Conservation (phyloP, 2,113 vertebrate species). For the Tricholaema leucomelas region DNA sequence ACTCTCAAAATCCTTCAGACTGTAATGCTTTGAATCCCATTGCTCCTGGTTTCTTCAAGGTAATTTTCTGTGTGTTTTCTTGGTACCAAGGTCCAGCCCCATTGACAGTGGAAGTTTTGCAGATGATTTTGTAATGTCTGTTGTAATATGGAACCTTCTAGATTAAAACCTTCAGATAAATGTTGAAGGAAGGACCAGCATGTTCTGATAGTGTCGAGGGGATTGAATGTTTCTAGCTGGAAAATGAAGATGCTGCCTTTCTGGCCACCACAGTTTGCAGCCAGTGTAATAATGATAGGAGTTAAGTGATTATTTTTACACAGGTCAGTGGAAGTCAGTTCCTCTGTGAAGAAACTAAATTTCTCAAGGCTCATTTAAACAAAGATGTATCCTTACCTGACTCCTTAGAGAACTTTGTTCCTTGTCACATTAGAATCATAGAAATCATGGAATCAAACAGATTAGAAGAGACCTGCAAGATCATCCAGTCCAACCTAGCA, state of each 20-base stretch:
- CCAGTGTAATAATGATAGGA: neutral
- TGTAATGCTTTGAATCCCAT: neutral
- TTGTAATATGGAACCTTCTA: neutral
- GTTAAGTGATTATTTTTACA: neutral
- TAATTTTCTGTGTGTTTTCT: neutral
- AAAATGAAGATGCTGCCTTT: neutral
- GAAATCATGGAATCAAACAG: too few relatives aligned
- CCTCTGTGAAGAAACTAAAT: neutral
- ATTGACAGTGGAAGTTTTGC: neutral
- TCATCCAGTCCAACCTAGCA: too few relatives aligned
- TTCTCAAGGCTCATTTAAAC: neutral
- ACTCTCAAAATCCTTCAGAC: neutral
- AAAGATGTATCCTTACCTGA: neutral
- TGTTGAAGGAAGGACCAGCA: neutral
- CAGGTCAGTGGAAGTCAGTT: neutral
- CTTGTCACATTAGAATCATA: too few relatives aligned
- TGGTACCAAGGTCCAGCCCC: neutral
- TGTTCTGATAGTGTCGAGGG: neutral
- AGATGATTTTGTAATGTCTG: neutral
- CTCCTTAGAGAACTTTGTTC: neutral
- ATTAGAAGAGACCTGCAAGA: too few relatives aligned
- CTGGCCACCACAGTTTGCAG: rapidly evolving
- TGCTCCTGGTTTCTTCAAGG: neutral
- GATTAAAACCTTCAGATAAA: neutral
- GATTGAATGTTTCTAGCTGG: neutral